Percentiles rank a stretch among this genome's conserved stretches.
Evolutionary conservation across 2,113 vertebrate species (phyloP).

Genomic region (Polypterus senegalus): DNA sequence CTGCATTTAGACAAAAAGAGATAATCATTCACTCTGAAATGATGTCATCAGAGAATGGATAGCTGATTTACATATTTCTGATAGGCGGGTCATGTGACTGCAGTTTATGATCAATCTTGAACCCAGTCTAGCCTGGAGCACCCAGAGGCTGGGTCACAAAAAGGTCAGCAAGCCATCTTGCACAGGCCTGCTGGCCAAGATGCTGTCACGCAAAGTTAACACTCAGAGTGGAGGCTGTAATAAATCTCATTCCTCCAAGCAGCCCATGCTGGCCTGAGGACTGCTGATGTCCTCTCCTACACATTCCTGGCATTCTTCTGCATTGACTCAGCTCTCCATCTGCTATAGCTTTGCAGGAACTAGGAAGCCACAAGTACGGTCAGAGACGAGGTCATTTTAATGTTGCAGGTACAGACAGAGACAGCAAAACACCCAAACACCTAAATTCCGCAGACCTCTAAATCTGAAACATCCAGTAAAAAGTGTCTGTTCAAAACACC

Average conservation of each 20-base stretch:
- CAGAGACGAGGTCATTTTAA: background rate
- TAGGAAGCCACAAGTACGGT: too few species aligned
- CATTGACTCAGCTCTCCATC: slow-evolving; percentile 31
- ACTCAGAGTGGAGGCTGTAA: slow-evolving; percentile 10
- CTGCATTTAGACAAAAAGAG: too few species aligned
- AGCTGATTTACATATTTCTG: too few species aligned
- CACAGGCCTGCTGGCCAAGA: slow-evolving; percentile 8
- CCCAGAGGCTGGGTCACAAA: slow-evolving; percentile 16
- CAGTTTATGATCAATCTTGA: too few species aligned
- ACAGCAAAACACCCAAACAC: background rate
- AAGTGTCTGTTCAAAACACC: too few species aligned
- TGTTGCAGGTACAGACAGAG: background rate
- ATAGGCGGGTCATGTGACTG: too few species aligned
- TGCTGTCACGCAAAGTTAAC: slow-evolving; percentile 15
- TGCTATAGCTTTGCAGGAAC: slow-evolving; percentile 14
- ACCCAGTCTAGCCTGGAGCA: background rate
- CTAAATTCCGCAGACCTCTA: too few species aligned
- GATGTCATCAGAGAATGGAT: too few species aligned
- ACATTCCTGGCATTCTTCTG: slow-evolving; percentile 46
- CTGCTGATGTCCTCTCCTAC: slow-evolving; percentile 16
- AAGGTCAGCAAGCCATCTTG: slow-evolving; percentile 15
- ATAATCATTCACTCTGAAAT: too few species aligned
- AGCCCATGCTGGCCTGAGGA: slow-evolving; percentile 1
- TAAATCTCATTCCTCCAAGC: slow-evolving; percentile 32
- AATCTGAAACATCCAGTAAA: too few species aligned